phyloP scores from a whole-genome alignment of 1,140 invertebrate species.

The Temnothorax nylanderi region DNA sequence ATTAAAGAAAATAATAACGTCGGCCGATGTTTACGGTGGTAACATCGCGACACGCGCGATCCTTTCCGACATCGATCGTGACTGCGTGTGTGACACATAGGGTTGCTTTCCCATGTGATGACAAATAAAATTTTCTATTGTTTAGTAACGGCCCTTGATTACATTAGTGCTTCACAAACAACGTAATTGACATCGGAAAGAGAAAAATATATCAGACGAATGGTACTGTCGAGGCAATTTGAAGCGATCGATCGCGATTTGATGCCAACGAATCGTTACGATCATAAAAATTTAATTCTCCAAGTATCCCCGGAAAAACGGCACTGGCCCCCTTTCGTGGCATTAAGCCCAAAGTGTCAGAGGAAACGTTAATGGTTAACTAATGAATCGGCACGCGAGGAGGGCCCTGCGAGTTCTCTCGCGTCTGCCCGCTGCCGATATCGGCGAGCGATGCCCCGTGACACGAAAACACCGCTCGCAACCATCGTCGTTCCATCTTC shows the following conservation, averaged over 20 bases:
- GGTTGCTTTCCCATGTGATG: background rate
- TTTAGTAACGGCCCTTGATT: background rate
- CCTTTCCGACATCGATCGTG: slow-evolving; percentile 34
- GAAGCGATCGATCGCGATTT: background rate
- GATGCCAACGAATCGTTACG: background rate
- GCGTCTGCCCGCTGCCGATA: slow-evolving; percentile 63
- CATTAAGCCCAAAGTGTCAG: slow-evolving; percentile 11
- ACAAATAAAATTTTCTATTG: slow-evolving; percentile 17
- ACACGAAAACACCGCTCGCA: slow-evolving; percentile 65
- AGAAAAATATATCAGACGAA: background rate
- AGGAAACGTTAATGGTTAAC: slow-evolving; percentile 82
- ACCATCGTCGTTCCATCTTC: slow-evolving; percentile 23
- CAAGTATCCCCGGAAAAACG: background rate
- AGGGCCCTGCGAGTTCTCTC: slow-evolving; percentile 57
- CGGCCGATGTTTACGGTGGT: slow-evolving; percentile 48
- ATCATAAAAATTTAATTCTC: slow-evolving; percentile 21
- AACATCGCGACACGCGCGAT: slow-evolving; percentile 46
- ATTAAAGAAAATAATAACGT: slow-evolving; percentile 67
- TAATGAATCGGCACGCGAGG: slow-evolving; percentile 83
- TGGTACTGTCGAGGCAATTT: background rate
- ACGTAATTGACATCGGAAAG: background rate
- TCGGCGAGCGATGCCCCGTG: slow-evolving; percentile 32
- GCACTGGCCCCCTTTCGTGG: background rate
- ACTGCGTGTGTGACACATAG: background rate
- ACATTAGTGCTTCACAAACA: background rate